Conservation (phyloP, 1,140 invertebrate species). For the Microplitis mediator region DNA sequence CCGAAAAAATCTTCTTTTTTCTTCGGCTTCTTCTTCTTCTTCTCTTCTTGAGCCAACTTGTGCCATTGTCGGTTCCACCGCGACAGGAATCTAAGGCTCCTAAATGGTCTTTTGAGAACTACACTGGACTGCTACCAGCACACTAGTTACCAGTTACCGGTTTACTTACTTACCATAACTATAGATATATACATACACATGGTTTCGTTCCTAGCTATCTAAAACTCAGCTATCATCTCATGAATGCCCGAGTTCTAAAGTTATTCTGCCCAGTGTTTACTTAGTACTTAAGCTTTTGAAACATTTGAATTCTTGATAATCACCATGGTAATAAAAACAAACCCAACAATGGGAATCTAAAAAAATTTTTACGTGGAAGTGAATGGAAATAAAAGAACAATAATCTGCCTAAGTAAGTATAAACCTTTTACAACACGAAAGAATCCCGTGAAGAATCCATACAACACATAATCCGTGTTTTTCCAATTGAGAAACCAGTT, state of each 20-base stretch:
- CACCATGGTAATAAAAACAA: neutral
- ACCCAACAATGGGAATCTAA: too few relatives aligned
- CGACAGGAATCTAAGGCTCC: neutral
- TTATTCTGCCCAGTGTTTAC: conserved; percentile 1
- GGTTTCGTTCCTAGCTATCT: too few relatives aligned
- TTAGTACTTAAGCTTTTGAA: neutral
- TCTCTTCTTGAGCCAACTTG: conserved; percentile 5
- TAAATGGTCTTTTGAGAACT: conserved; percentile 16
- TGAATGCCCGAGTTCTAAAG: conserved; percentile 1
- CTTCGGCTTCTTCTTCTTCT: conserved; percentile 27
- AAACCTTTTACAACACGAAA: too few relatives aligned
- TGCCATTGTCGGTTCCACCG: neutral
- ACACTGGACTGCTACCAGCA: neutral
- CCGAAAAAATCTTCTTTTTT: conserved; percentile 18
- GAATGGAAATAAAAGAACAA: too few relatives aligned
- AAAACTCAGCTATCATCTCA: neutral
- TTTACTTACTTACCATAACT: too few relatives aligned
- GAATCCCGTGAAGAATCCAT: too few relatives aligned
- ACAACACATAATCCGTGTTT: neutral
- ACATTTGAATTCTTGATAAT: neutral
- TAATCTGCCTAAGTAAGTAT: too few relatives aligned
- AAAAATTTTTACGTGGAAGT: too few relatives aligned
- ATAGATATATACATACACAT: neutral
- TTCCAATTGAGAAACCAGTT: neutral
- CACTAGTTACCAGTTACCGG: neutral